A percentile compares a stretch with the other conserved stretches of the same genome.
phyloP scores from a whole-genome alignment of 64 coral and sea anemone species.

The Trachythela sp. region DNA sequence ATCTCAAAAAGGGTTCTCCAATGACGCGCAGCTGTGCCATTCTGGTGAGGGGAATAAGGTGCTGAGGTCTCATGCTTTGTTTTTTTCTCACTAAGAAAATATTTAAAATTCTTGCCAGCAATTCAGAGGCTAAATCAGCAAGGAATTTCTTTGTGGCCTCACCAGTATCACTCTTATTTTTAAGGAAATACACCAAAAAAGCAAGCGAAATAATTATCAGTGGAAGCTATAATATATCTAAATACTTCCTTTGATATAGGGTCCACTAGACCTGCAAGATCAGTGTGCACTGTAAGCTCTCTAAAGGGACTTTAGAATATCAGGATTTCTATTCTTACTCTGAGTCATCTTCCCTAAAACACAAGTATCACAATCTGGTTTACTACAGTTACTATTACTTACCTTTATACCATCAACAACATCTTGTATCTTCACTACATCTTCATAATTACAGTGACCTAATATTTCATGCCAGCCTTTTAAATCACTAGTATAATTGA shows the following conservation, averaged over 20 bases:
- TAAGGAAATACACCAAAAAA: conserved; percentile 30
- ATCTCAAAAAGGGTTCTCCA: conserved; percentile 14
- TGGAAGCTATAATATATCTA: conserved; percentile 33
- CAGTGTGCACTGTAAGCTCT: conserved; percentile 45
- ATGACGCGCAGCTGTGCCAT: conserved; percentile 1
- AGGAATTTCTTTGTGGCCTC: conserved; percentile 27
- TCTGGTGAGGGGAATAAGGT: not conserved
- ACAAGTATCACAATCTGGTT: conserved; percentile 42
- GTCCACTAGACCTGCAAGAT: conserved; percentile 43
- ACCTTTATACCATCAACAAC: conserved; percentile 65
- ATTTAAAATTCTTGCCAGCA: not conserved
- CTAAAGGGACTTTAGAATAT: conserved; percentile 45
- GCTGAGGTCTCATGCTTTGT: not conserved
- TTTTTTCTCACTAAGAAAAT: not conserved
- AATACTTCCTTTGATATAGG: conserved; percentile 35
- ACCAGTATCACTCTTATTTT: conserved; percentile 37
- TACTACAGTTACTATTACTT: not conserved
- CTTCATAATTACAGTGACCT: conserved; percentile 69
- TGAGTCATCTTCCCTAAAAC: conserved; percentile 38
- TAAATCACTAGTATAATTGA: conserved; percentile 25
- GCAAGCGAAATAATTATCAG: conserved; percentile 33
- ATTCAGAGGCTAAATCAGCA: conserved; percentile 23
- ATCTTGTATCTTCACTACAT: conserved; percentile 50
- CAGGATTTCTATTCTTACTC: conserved; percentile 38
- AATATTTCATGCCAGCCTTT: conserved; percentile 60